A percentile compares a stretch with the other conserved stretches of the same genome.
Conservation (phyloP, 1,140 invertebrate genomes). For the Meteorus sp. region DNA sequence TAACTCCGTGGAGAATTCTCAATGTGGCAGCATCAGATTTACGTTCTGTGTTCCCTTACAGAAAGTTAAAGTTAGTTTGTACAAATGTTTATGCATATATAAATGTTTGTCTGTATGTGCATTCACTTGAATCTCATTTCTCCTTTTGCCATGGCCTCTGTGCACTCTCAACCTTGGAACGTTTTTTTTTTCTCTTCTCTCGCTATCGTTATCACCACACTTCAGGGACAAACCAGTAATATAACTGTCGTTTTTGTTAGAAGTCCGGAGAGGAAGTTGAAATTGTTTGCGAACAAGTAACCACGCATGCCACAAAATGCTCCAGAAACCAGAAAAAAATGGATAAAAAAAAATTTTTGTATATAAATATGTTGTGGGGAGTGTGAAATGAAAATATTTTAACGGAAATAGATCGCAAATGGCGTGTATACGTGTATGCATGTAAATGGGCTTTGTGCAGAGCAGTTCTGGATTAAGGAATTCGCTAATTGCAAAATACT, state of each 20-base stretch:
- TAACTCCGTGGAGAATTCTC: slow-evolving; percentile 30
- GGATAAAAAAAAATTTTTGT: neutral
- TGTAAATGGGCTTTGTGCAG: too few relatives aligned
- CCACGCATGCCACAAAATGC: neutral
- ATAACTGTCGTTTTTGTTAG: slow-evolving; percentile 2
- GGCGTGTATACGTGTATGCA: neutral
- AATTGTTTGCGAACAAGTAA: slow-evolving; percentile 16
- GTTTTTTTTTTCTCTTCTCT: neutral
- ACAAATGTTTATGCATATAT: too few relatives aligned
- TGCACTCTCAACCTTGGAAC: too few relatives aligned
- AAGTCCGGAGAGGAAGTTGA: slow-evolving; percentile 12
- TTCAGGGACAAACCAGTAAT: too few relatives aligned
- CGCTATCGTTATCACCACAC: too few relatives aligned
- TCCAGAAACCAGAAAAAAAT: slow-evolving; percentile 9
- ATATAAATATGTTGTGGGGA: too few relatives aligned
- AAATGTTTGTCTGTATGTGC: neutral
- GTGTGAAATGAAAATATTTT: neutral
- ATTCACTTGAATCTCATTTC: slow-evolving; percentile 1
- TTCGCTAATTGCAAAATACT: slow-evolving; percentile 49
- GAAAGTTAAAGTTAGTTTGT: too few relatives aligned
- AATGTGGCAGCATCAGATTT: slow-evolving; percentile 33
- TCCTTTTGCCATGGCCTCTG: neutral
- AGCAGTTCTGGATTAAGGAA: slow-evolving; percentile 43
- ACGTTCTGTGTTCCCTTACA: slow-evolving; percentile 24
- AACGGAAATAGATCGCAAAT: neutral